Conservation (phyloP, 1,140 invertebrate genomes). For the Cydia splendana region DNA sequence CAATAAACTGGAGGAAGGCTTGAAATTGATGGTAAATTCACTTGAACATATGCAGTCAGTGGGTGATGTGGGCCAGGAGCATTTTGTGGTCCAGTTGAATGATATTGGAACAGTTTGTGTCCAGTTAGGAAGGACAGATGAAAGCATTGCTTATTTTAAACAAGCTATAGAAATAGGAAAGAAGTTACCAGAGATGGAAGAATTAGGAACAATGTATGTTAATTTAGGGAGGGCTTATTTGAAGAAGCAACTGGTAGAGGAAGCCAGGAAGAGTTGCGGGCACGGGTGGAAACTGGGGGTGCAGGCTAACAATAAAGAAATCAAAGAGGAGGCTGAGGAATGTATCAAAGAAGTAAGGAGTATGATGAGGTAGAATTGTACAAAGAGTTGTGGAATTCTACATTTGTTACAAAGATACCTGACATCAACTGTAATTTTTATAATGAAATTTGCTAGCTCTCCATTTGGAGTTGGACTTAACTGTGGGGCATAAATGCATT, state of each 20-base stretch:
- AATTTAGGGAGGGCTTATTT: constrained; percentile 92
- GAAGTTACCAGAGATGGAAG: constrained; percentile 82
- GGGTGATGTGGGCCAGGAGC: constrained; percentile 85
- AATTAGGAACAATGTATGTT: constrained; percentile 87
- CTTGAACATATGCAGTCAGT: constrained; percentile 84
- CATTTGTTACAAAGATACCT: too few species aligned
- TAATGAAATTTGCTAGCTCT: too few species aligned
- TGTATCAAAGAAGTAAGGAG: constrained; percentile 85
- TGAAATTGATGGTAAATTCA: constrained; percentile 85
- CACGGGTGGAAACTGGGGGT: constrained; percentile 86
- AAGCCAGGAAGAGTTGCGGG: constrained; percentile 87
- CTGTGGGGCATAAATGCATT: too few species aligned
- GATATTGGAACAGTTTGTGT: constrained; percentile 90
- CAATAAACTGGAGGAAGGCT: constrained; percentile 83
- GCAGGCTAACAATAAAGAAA: constrained; percentile 83
- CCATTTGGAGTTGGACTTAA: too few species aligned
- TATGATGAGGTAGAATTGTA: constrained; percentile 35
- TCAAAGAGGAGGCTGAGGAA: constrained; percentile 83
- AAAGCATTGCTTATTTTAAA: constrained; percentile 86
- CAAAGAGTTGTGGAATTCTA: not conserved
- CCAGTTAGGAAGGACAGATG: constrained; percentile 83
- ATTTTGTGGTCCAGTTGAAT: constrained; percentile 90
- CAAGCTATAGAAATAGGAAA: constrained; percentile 86
- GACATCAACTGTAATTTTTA: too few species aligned
- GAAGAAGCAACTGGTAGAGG: constrained; percentile 83